Base-by-base conservation (phyloP, 2,888 invertebrate genomes). In the Tridacna crocea region DNA sequence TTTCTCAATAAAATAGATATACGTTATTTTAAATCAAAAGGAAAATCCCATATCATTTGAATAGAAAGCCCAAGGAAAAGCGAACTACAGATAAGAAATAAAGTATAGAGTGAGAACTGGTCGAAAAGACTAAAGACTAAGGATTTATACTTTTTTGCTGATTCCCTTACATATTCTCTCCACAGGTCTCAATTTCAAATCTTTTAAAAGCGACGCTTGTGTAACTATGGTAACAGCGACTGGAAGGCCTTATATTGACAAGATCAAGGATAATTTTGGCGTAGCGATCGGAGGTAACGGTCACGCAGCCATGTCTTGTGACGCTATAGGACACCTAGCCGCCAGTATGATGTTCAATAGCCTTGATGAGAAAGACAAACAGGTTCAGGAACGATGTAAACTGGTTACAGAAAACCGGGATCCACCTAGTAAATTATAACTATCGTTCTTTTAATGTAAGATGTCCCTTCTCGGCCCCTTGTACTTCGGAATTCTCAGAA, bases 261-360 rank as follows among this genome's bases (percentile, higher is more conserved):
- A 66, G 19, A 55, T 84, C 11, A 66, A 72, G 27, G 76, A 80
- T 0, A 72, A 72, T 10, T 63, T 84, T 17, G 87, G 84, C 15
- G 84, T 87, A 13, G 87, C 83, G 15, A 72, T 87, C 11, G 87
- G 87, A 17, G 87, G 83, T 15, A 87, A 87, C 72, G 87, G 84
- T 13, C 75, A 74, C 26, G 79, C 80, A 15, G 87, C 82, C 0
- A 87, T 82, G 75, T 82, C 82, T 12, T 72, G 82, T 70, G 84
- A 87, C 68, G 87, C 84, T 27, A 79, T 87, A 15, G 87, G 87
- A n/a, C 68, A 72, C 47, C 65, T 84, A 15, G 87, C 87, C 26
- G 82, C 87, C n/a, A 19, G 51, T 17, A 82, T 87, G 82, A 83
- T 87, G n/a, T 55, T 75, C 19, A 36, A 65, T 22, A 12, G n/a